These are phyloP conservation scores for Nephrotoma appendiculata DNA, from an alignment of 2,888 invertebrate genomes.

Conservation along the genomic window DNA sequence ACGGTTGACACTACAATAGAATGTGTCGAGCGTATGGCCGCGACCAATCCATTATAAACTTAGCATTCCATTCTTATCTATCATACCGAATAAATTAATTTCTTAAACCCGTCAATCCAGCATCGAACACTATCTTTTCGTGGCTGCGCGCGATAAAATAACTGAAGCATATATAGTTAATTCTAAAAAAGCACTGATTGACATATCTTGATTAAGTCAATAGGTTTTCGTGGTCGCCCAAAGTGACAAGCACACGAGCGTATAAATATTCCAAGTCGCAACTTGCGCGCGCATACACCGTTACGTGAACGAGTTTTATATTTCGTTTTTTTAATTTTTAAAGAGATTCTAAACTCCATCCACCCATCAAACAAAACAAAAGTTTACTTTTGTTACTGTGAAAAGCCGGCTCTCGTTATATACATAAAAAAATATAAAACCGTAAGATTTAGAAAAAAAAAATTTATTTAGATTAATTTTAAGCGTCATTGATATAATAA, in stretches of 20 bases:
- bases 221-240: neutral
- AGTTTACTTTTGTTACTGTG: neutral
- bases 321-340: neutral
- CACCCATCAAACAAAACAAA: neutral
- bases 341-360: neutral
- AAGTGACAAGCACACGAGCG: neutral
- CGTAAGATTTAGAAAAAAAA: neutral
- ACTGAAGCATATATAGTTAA: neutral
- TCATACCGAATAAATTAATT: neutral
- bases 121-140: neutral
- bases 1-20: neutral
- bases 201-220: neutral
- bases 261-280: neutral
- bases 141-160: neutral
- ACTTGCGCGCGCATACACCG: neutral
- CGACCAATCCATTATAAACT: neutral
- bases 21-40: neutral
- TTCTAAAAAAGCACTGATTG: neutral
- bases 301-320: neutral
- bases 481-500: neutral
- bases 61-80: neutral
- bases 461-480: neutral
- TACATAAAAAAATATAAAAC: neutral
- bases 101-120: neutral
- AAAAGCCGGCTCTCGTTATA: neutral